Evolutionary conservation across 2,888 invertebrate species (phyloP), one percentile per base, ranked within the genome.

Genomic region (Phengaris alcon): DNA sequence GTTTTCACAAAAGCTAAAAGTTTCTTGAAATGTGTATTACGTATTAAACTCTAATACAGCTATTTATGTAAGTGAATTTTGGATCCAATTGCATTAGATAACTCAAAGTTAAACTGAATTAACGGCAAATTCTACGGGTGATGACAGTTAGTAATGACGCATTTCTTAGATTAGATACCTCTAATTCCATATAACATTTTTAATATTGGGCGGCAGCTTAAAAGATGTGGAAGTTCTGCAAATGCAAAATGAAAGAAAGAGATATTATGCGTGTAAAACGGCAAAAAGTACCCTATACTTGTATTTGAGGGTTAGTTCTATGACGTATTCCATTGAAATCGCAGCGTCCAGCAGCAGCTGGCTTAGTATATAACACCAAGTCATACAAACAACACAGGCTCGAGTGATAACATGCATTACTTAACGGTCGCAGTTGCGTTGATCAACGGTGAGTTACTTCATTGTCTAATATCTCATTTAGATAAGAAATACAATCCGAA

Each of bases 251-350:
- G 15, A 15, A 57, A 57, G n/a, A 7, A 7, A 35, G 35, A 35
- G 35, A 35, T 35, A 35, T 35, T 35, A 3, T 35, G 35, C 35
- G 35, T 48, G 57, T 7, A 57, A 1, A 3, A 59, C 22, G 4
- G 59, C 0, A 35, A 55, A 70, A 55, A 51, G 7, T 76, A n/a
- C 70, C 74, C 74, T 75, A 54, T 73, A 73, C 70, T 73, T 78
- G 79, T 76, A 6, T 1, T 48, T 6, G 3, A 87, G 91, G 90
- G 92, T 93, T 91, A 87, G 82, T 84, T 87, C 89, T 12, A 22
- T 90, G 91, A 90, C 92, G 91, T 84, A 86, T 75, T 79, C 88
- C 86, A 90, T 91, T 92, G 89, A 91, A 92, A 91, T 88, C 87
- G 86, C 82, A 83, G 79, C 81, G 88, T 81, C 80, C 82, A 85